phyloP scores from a whole-genome alignment of 2,113 vertebrate species.

The Etia nguti region DNA sequence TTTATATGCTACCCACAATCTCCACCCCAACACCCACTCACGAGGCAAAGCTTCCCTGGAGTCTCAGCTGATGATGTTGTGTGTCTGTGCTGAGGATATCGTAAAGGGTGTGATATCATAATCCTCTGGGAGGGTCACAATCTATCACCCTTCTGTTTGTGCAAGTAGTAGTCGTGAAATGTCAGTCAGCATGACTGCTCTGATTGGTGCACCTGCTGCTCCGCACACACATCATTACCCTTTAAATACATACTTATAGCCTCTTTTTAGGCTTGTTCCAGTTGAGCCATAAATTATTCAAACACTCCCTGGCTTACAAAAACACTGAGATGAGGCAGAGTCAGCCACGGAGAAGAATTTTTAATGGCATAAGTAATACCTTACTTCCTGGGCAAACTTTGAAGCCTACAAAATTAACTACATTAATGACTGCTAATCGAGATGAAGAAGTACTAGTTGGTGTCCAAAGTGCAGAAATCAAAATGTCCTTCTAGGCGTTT shows the following conservation, averaged over 20 bases:
- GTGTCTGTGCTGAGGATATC: background rate
- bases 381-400: background rate
- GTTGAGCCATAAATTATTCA: slow-evolving; percentile 25
- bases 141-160: background rate
- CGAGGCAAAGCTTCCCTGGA: background rate
- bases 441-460: background rate
- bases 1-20: background rate
- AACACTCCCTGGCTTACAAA: background rate
- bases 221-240: background rate
- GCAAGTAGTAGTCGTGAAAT: background rate
- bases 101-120: background rate
- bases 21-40: background rate
- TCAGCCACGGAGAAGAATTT: background rate
- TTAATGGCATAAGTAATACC: background rate
- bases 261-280: background rate
- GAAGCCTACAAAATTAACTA: background rate
- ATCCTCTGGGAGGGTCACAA: background rate
- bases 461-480: background rate
- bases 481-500: background rate
- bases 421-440: background rate
- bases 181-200: slow-evolving; percentile 13
- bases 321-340: background rate
- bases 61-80: background rate
- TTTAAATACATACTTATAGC: background rate
- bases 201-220: slow-evolving; percentile 19